Evolutionary conservation across 2,888 invertebrate species (phyloP).

Genomic region (Tenthredo distinguenda): DNA sequence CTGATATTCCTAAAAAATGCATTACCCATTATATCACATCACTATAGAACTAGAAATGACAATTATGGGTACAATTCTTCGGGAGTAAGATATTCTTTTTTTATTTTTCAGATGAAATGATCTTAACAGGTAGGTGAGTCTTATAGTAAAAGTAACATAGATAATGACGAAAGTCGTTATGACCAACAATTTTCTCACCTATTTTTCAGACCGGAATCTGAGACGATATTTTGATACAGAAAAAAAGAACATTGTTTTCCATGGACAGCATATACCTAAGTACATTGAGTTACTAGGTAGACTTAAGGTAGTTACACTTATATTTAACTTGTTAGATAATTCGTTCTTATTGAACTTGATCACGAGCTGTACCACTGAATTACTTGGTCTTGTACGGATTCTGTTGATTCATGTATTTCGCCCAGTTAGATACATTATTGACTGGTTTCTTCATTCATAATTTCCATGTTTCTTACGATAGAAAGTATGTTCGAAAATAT

Average conservation of each 20-base stretch:
- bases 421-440: neutral
- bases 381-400: too few relatives aligned
- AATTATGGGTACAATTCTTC: neutral
- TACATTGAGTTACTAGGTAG: neutral
- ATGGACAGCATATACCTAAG: neutral
- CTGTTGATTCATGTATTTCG: too few relatives aligned
- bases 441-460: neutral
- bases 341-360: neutral
- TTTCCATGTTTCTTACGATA: neutral
- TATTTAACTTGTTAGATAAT: neutral
- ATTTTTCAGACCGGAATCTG: neutral
- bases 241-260: neutral
- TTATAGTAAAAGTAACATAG: constrained; percentile 26
- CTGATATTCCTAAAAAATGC: neutral
- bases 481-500: neutral
- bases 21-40: neutral
- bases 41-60: neutral
- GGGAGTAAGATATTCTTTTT: constrained; percentile 11
- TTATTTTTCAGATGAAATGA: constrained; percentile 30
- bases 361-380: neutral
- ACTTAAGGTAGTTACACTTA: neutral
- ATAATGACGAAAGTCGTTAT: constrained; percentile 10
- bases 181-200: neutral
- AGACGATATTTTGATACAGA: neutral
- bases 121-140: neutral